Percentiles rank a stretch among this genome's conserved stretches.
These are phyloP conservation scores for Frankliniella intonsa DNA, from an alignment of 2,888 invertebrate species.

Conservation along the genomic window DNA sequence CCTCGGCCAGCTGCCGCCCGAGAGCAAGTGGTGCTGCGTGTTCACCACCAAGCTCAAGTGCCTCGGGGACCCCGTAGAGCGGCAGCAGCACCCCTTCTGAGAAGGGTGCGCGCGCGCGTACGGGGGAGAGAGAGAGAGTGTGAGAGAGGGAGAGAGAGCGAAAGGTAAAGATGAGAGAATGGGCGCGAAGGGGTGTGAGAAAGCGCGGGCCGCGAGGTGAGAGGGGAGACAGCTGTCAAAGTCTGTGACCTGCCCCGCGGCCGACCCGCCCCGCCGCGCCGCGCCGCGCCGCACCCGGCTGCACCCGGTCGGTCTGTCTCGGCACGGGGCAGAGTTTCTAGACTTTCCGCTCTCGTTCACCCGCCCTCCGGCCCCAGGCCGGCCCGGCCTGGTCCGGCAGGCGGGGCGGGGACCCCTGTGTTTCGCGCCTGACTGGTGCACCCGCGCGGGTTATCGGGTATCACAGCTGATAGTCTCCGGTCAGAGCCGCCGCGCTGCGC, in stretches of 20 bases:
- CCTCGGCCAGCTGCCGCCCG: background rate
- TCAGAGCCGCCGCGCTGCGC: background rate
- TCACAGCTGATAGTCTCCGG: background rate
- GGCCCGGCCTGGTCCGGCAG: too few species aligned
- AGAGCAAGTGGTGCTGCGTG: background rate
- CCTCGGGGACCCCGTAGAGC: background rate
- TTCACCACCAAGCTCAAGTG: background rate
- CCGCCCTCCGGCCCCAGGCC: too few species aligned
- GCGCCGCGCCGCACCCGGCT: too few species aligned
- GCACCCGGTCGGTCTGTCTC: too few species aligned
- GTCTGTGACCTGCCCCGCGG: background rate
- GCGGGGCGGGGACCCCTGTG: background rate
- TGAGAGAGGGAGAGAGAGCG: background rate
- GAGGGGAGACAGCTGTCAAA: too few species aligned
- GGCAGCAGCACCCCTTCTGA: background rate
- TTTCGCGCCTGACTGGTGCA: too few species aligned
- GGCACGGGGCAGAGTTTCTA: background rate
- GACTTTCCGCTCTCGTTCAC: too few species aligned
- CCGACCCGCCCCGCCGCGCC: too few species aligned
- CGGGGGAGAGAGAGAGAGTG: too few species aligned
- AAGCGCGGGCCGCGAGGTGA: too few species aligned
- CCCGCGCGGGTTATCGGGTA: background rate
- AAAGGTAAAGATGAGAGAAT: background rate
- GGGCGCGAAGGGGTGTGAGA: too few species aligned
- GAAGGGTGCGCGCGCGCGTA: too few species aligned